phyloP scores from a whole-genome alignment of 2,113 vertebrate species.

The Paradoxurus hermaphroditus region DNA sequence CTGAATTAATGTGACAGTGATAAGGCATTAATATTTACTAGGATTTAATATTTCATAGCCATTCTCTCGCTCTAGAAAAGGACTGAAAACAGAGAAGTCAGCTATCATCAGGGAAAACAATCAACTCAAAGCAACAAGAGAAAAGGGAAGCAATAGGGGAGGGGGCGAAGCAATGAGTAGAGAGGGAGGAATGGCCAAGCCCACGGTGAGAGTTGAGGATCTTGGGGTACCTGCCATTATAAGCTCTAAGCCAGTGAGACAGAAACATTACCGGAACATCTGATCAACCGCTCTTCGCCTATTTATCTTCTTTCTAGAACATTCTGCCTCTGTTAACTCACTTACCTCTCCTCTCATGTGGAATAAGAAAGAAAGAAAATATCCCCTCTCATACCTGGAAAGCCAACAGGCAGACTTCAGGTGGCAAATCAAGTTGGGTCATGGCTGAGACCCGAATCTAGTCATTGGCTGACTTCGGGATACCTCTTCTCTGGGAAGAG shows the following conservation, averaged over 20 bases:
- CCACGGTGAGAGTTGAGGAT: background rate
- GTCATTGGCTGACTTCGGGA: background rate
- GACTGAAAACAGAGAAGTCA: conserved; percentile 26
- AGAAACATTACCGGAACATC: background rate
- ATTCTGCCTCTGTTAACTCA: background rate
- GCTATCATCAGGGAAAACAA: conserved; percentile 13
- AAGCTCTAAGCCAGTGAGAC: background rate
- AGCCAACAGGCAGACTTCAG: background rate
- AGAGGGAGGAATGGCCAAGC: background rate
- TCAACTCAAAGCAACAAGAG: background rate
- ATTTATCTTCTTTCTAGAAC: background rate
- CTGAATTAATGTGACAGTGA: conserved; percentile 62
- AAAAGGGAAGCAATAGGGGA: background rate
- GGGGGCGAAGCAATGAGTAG: too few species aligned
- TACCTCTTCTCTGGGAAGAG: background rate
- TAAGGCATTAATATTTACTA: conserved; percentile 55
- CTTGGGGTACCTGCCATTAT: background rate
- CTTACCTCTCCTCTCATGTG: background rate
- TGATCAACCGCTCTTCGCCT: background rate
- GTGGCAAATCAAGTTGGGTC: background rate
- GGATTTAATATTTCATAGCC: conserved; percentile 64
- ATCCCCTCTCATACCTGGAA: background rate
- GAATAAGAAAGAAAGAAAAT: background rate
- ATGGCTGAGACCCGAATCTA: background rate
- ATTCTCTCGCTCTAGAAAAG: background rate